A percentile compares a stretch with the other conserved stretches of the same genome.
phyloP scores from a whole-genome alignment of 2,113 vertebrate genomes.

The Etheostoma spectabile region DNA sequence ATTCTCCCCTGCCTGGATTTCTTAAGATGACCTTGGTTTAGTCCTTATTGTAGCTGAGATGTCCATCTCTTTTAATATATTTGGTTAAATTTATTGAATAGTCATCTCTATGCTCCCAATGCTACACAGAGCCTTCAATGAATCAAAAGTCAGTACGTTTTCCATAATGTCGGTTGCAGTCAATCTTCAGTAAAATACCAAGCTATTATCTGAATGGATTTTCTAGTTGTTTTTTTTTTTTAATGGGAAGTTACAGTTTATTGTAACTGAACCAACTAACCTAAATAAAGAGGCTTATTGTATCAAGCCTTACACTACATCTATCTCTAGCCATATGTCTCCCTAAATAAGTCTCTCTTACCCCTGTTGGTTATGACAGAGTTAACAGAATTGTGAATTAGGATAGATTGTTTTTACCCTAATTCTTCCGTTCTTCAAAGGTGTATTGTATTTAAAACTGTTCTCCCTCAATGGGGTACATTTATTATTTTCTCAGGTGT shows the following conservation, averaged over 20 bases:
- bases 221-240: neutral
- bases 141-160: neutral
- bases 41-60: neutral
- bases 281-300: neutral
- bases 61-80: neutral
- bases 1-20: neutral
- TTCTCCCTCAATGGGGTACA: neutral
- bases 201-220: neutral
- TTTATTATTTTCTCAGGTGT: neutral
- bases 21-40: neutral
- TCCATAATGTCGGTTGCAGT: neutral
- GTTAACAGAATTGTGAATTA: neutral
- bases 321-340: slow-evolving; percentile 5
- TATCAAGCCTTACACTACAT: neutral
- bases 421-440: neutral
- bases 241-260: neutral
- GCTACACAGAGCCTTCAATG: neutral
- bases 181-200: neutral
- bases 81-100: neutral
- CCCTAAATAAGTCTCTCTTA: slow-evolving; percentile 7
- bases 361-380: neutral
- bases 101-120: neutral
- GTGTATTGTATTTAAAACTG: neutral
- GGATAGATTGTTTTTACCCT: neutral
- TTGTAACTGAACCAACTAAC: neutral